Base-by-base conservation (phyloP, 2,113 vertebrate genomes). In the Dunckerocampus dactyliophorus region DNA sequence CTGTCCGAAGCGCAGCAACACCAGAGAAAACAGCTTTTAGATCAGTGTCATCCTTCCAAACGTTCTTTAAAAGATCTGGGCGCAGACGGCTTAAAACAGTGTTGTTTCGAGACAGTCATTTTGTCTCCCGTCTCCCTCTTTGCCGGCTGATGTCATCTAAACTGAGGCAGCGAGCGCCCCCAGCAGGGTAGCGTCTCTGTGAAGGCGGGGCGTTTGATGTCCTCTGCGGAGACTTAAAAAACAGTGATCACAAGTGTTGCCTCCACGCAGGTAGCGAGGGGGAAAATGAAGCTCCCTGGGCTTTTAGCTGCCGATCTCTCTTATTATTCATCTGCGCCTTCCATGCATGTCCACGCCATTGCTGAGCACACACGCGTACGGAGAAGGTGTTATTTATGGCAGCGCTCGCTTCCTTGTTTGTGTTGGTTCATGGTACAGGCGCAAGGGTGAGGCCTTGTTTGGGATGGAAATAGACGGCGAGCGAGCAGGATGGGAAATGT, bases 201-300 rank as follows among this genome's bases (percentile, higher is more conserved):
- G 75, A 80, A 82, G 72, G 61, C 79, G 55, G 71, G 48, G 66
- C 60, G 76, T 86, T 84, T 88, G 79, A 85, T 83, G 84, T 86
- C 74, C 68, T 78, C 74, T 69, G 65, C 77, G 76, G 59, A 82
- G 72, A 78, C 74, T 8, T 12, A 56, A 42, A 69, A 56, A 69
- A 74, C 69, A 62, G 13, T 21, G 12, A 54, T 79, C 64, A 77
- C 62, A 76, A 70, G 62, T 67, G 72, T 65, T 72, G 47, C 61
- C 61, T 55, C 61, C 45, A 61, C 62, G 65, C 65, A 74, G 79
- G 55, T 54, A 71, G 22, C 17, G n/a, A 45, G 45, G 56, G 24
- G 17, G 39, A 34, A 62, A 58, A 63, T 74, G 48, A 67, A 56
- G 47, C 69, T 75, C 75, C 47, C 13, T 17, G 28, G 8, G 73